Percentiles rank a stretch among this genome's conserved stretches.
phyloP scores from a whole-genome alignment of 2,797 vertebrate genomes.

The Linurgus olivaceus region DNA sequence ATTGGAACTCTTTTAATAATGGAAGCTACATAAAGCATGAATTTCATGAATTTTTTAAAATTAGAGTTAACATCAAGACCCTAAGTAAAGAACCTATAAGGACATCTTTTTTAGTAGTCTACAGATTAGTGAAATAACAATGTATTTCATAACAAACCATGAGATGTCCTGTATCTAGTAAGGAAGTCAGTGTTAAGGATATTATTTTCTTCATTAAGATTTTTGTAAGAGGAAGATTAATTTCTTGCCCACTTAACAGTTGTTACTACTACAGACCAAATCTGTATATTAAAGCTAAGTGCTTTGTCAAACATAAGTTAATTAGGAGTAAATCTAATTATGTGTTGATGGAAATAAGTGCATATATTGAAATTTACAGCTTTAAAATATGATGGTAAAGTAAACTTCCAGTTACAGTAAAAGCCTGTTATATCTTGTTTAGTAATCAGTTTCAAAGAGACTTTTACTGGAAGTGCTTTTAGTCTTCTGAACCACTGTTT shows the following conservation, averaged over 20 bases:
- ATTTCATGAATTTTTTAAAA: neutral
- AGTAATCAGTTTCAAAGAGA: conserved; percentile 21
- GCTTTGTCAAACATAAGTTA: conserved; percentile 62
- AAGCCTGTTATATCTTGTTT: conserved; percentile 9
- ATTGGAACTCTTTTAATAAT: conserved; percentile 5
- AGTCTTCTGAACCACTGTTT: neutral
- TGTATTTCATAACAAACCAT: neutral
- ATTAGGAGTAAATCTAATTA: conserved; percentile 69
- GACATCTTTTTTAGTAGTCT: neutral
- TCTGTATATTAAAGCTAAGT: conserved; percentile 39
- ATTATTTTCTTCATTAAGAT: conserved; percentile 6
- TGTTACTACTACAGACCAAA: conserved; percentile 30
- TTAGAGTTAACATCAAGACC: neutral
- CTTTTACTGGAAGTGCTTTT: conserved; percentile 5
- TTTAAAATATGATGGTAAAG: conserved; percentile 52
- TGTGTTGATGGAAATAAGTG: conserved; percentile 33
- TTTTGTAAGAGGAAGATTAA: conserved; percentile 45
- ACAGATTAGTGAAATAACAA: neutral
- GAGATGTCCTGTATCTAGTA: conserved; percentile 7
- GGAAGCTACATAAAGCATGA: neutral
- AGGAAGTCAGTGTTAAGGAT: neutral
- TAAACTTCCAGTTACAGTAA: conserved; percentile 21
- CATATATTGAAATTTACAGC: conserved; percentile 48
- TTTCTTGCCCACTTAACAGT: conserved; percentile 45
- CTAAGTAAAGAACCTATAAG: neutral